A percentile compares a stretch with the other conserved stretches of the same genome.
Conservation (phyloP, 92 coral and sea anemone species). For the Umimayanthus chanpuru region DNA sequence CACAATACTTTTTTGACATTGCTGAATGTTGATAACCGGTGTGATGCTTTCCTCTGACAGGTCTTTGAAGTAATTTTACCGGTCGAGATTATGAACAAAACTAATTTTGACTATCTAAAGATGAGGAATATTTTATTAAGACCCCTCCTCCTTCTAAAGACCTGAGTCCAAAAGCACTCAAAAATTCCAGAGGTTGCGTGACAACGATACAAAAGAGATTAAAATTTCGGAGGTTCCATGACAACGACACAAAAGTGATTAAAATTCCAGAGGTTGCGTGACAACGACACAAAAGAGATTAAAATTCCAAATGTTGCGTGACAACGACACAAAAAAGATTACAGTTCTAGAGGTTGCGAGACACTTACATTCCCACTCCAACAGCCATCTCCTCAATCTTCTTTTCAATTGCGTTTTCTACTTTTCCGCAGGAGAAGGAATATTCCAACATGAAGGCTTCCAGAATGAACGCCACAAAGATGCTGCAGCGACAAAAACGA, state of each 20-base stretch:
- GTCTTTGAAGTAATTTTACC: too few species aligned
- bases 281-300: not conserved
- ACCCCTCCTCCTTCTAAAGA: too few species aligned
- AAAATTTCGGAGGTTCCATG: not conserved
- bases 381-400: constrained; percentile 90
- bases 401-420: constrained; percentile 81
- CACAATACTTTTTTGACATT: too few species aligned
- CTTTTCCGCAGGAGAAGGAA: constrained; percentile 87
- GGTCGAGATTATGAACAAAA: too few species aligned
- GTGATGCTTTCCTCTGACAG: too few species aligned
- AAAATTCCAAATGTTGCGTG: not conserved
- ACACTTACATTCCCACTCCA: constrained; percentile 92
- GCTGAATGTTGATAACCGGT: too few species aligned
- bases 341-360: not conserved
- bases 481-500: constrained; percentile 53
- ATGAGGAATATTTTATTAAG: too few species aligned
- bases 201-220: not conserved
- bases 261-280: not conserved
- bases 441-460: constrained; percentile 98
- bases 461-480: constrained; percentile 92
- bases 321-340: not conserved
- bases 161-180: too few species aligned
- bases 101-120: too few species aligned
- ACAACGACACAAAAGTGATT: not conserved
- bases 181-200: not conserved